Base-by-base conservation (phyloP, 2,888 invertebrate genomes). In the Oscheius sp. region DNA sequence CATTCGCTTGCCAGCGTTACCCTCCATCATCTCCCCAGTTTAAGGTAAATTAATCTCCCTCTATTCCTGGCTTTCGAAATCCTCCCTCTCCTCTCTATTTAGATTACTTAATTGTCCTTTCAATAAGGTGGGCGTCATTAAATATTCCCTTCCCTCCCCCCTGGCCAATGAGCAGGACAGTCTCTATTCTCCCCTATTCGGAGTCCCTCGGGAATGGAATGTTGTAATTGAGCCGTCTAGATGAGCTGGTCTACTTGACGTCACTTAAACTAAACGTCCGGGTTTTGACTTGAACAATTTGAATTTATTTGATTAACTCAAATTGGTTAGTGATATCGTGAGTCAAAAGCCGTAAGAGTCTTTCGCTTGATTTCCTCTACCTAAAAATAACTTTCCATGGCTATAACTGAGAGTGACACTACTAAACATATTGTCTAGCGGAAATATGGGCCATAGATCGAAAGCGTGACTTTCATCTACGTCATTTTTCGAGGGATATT, bases 1-100 rank as follows among this genome's bases (percentile, higher is more conserved):
- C 76, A 9, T 68, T 74, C 56, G 74, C 74, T 8, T 77, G 77
- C 38, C 77, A 79, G 49, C 67, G 71, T 63, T 77, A 74, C 44
- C 73, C 72, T 33, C 77, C 77, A 8, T 73, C 70, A 45, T 75
- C 75, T 5, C 73, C 71, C 5, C 73, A 72, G 8, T 77, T 79
- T 47, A 67, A 69, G 72, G 79, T 79, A 64, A 59, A 36, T 59
- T 33, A 5, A 26, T 4, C 14, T n/a, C 24, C 2, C n/a, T n/a
- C 41, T 17, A 41, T 41, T 20, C 41, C 17, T n/a, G n/a, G n/a
- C n/a, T 41, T 41, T 20, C 41, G 20, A 41, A 41, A 41, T 41
- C n/a, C n/a, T n/a, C 28, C 28, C 56, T 17, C 20, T 28, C n/a
- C 26, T 12, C 17, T 20, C 28, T 24, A 44, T 44, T 59, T 24